Evolutionary conservation across 2,888 invertebrate species (phyloP).

Genomic region (Philonicus albiceps): DNA sequence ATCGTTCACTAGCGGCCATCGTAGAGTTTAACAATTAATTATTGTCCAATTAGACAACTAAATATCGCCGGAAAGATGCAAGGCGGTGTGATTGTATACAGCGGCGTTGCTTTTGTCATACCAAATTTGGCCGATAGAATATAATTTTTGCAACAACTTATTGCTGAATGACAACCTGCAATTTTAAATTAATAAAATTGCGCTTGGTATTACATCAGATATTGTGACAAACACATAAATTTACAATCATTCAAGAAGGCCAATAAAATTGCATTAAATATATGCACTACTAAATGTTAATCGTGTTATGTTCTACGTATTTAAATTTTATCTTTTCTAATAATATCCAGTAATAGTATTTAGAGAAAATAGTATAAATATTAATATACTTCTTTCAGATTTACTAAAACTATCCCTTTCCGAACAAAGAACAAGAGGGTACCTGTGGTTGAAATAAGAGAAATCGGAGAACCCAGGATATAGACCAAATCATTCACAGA

Average conservation of each 20-base stretch:
- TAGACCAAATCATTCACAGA: background rate
- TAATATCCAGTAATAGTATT: background rate
- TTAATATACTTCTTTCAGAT: too few relatives aligned
- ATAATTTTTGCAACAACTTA: background rate
- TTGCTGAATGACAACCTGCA: too few relatives aligned
- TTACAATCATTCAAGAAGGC: background rate
- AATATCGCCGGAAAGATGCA: background rate
- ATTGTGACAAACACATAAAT: background rate
- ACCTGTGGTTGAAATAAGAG: too few relatives aligned
- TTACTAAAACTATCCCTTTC: background rate
- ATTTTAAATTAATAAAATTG: background rate
- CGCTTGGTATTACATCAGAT: background rate
- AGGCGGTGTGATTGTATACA: background rate
- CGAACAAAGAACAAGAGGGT: too few relatives aligned
- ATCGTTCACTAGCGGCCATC: background rate
- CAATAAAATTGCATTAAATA: background rate
- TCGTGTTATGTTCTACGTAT: too few relatives aligned
- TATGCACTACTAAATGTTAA: too few relatives aligned
- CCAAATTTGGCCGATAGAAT: background rate
- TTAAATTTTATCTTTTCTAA: background rate
- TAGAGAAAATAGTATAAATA: too few relatives aligned
- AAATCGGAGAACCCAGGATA: too few relatives aligned
- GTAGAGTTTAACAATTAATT: background rate
- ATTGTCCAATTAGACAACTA: background rate
- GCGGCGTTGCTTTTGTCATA: background rate